Evolutionary conservation across 2,113 vertebrate species (phyloP).

Genomic region (Ictalurus punctatus): DNA sequence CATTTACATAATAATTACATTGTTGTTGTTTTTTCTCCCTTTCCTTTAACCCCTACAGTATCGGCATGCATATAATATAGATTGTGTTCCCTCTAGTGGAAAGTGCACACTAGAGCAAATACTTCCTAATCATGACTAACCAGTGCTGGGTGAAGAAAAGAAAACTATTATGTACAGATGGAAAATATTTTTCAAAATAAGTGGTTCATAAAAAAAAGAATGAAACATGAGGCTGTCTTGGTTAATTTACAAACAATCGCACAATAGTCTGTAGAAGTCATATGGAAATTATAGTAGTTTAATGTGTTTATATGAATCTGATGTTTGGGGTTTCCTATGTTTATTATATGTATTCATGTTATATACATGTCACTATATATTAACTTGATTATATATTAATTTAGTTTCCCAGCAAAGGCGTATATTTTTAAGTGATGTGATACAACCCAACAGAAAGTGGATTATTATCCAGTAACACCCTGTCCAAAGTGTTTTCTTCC

Average conservation of each 20-base stretch:
- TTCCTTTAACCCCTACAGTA: conserved; percentile 5
- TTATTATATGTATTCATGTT: neutral
- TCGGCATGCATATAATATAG: neutral
- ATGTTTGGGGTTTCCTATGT: neutral
- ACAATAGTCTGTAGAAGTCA: neutral
- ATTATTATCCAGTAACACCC: neutral
- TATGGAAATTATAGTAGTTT: neutral
- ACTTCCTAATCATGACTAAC: neutral
- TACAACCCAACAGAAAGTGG: neutral
- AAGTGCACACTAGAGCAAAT: conserved; percentile 24
- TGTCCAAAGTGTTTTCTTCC: neutral
- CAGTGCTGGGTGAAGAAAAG: neutral
- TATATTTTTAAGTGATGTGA: neutral
- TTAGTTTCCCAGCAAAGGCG: neutral
- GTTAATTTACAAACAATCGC: neutral
- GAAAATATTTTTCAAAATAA: neutral
- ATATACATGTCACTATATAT: neutral
- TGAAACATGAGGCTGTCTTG: neutral
- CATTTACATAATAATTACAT: conserved; percentile 22
- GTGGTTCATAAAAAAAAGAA: neutral
- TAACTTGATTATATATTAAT: neutral
- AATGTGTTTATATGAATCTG: neutral
- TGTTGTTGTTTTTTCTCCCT: neutral
- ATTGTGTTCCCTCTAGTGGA: conserved; percentile 52
- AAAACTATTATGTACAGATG: neutral